These are phyloP conservation scores for Himantopus leucocephalus DNA, from an alignment of 2,113 vertebrate genomes.

Conservation along the genomic window DNA sequence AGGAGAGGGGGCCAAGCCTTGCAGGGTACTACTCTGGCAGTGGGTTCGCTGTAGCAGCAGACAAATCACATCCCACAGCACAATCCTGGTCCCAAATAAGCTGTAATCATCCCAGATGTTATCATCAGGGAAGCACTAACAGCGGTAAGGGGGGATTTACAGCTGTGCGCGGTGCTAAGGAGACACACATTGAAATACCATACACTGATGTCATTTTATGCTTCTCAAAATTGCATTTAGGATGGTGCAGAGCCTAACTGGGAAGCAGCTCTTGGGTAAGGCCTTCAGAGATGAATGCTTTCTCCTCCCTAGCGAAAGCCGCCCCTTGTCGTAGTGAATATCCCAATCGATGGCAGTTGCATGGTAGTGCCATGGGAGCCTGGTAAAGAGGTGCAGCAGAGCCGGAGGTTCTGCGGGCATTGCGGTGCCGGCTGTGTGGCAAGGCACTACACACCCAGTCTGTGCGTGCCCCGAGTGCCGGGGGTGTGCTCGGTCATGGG, in stretches of 20 bases:
- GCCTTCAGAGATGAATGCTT: too few relatives aligned
- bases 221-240: accelerated
- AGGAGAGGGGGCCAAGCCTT: background rate
- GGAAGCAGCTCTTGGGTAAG: background rate
- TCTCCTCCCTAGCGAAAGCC: background rate
- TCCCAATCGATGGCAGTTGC: accelerated
- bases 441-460: accelerated
- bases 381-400: accelerated
- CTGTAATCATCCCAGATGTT: accelerated
- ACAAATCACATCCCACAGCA: background rate
- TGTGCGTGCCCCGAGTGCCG: accelerated
- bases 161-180: accelerated
- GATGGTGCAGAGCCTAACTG: background rate
- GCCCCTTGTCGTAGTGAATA: background rate
- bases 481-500: accelerated
- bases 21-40: background rate
- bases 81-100: background rate
- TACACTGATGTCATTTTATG: accelerated
- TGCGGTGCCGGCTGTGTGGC: accelerated
- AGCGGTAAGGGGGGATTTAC: background rate
- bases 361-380: accelerated
- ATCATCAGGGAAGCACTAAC: background rate
- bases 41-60: background rate
- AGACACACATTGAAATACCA: accelerated
- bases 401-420: background rate